phyloP scores from a whole-genome alignment of 2,113 vertebrate species.

The Albula glossodonta region DNA sequence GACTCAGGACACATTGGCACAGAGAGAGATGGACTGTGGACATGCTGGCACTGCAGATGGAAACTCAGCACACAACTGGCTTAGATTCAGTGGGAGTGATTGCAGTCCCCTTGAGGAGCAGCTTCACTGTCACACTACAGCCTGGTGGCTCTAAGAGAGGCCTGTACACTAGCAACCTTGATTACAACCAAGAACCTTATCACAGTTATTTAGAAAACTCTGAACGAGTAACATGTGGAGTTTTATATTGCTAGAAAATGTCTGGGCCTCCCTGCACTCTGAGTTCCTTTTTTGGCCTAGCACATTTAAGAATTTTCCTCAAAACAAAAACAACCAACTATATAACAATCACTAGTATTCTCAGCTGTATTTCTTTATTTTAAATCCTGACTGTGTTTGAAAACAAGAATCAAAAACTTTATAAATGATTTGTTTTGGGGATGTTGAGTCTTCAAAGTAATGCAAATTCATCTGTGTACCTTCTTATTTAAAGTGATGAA shows the following conservation, averaged over 20 bases:
- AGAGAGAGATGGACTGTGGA: conserved; percentile 32
- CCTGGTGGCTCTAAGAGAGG: neutral
- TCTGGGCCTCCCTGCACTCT: neutral
- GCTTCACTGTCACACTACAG: neutral
- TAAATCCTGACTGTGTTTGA: neutral
- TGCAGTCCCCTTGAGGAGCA: conserved; percentile 19
- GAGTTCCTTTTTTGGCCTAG: neutral
- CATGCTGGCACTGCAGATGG: conserved; percentile 4
- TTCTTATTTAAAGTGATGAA: neutral
- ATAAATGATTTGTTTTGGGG: too few species aligned
- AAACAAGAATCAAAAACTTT: too few species aligned
- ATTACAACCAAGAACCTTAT: neutral
- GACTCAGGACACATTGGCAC: conserved; percentile 25
- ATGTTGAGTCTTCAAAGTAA: neutral
- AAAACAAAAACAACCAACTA: neutral
- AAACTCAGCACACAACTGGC: conserved; percentile 28
- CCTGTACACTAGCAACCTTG: neutral
- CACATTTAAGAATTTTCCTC: neutral
- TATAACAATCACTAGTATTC: neutral
- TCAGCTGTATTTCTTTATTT: neutral
- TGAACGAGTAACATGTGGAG: neutral
- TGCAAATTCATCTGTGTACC: neutral
- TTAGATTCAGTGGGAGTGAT: conserved; percentile 13
- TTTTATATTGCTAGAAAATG: neutral
- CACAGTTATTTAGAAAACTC: neutral